These are phyloP conservation scores for Synodontis membranacea DNA, from an alignment of 2,113 vertebrate species.

Conservation along the genomic window DNA sequence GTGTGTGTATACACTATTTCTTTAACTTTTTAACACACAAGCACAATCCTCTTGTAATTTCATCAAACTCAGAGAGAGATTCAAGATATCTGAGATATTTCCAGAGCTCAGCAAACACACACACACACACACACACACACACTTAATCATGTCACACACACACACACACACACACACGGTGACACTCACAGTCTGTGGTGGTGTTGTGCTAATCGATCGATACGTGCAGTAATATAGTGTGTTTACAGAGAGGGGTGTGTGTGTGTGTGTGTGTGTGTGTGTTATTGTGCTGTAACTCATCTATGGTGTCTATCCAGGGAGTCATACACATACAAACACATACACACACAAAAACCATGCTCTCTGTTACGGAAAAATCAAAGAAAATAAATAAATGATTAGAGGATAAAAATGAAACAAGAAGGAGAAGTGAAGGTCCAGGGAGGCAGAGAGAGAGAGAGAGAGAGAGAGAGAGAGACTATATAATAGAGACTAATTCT, in stretches of 20 bases:
- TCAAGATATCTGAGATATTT: background rate
- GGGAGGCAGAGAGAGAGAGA: constrained; percentile 40
- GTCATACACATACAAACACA: constrained; percentile 30
- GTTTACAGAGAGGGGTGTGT: constrained; percentile 66
- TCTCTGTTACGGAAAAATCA: constrained; percentile 16
- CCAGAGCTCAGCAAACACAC: constrained; percentile 58
- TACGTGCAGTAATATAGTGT: constrained; percentile 73
- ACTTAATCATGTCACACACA: background rate
- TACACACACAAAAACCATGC: background rate
- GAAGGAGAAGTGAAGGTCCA: constrained; percentile 35
- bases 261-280: constrained; percentile 55
- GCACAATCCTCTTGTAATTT: background rate
- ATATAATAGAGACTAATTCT: too few species aligned
- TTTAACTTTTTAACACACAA: background rate
- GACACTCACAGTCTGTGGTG: background rate
- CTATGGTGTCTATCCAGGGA: constrained; percentile 62
- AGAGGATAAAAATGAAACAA: constrained; percentile 29
- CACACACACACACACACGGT: constrained; percentile 6
- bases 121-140: constrained; percentile 17
- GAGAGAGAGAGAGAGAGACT: constrained; percentile 1
- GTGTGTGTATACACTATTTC: too few species aligned
- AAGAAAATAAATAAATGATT: constrained; percentile 42
- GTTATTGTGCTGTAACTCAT: constrained; percentile 80
- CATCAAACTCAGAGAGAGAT: background rate
- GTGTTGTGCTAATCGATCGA: constrained; percentile 63